Conservation (phyloP, 2,888 invertebrate species). For the Meta bourneti region DNA sequence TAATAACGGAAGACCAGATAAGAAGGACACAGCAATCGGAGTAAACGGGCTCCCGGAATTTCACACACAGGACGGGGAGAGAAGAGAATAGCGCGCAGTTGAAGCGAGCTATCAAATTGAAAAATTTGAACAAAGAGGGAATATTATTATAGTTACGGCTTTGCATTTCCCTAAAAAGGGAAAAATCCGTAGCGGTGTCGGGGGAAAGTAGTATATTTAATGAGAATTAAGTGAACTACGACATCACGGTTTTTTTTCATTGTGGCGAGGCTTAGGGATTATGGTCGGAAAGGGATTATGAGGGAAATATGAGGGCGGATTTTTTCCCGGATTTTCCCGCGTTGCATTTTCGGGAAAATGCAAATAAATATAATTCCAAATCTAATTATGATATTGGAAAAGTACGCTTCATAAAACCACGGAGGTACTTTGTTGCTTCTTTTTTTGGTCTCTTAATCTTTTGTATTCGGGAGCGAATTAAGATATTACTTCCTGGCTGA, state of each 20-base stretch:
- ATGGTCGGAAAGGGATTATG: conserved; percentile 19
- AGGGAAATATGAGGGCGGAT: neutral
- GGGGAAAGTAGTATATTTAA: conserved; percentile 49
- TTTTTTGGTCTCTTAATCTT: neutral
- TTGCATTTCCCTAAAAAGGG: conserved; percentile 33
- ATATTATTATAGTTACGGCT: conserved; percentile 53
- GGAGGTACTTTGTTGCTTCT: neutral
- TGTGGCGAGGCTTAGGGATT: conserved; percentile 43
- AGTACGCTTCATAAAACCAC: conserved; percentile 1
- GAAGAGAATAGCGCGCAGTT: neutral
- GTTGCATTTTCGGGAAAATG: neutral
- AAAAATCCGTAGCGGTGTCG: neutral
- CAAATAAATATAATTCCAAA: conserved; percentile 24
- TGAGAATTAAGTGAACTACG: conserved; percentile 56
- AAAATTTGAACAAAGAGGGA: conserved; percentile 53
- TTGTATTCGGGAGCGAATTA: neutral
- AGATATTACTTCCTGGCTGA: neutral
- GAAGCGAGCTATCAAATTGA: conserved; percentile 53
- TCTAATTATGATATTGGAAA: conserved; percentile 24
- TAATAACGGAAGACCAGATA: conserved; percentile 59
- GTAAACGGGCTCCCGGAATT: conserved; percentile 45
- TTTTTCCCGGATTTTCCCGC: neutral
- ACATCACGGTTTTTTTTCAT: conserved; percentile 9
- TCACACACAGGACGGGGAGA: conserved; percentile 16
- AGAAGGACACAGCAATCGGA: conserved; percentile 53